Evolutionary conservation across 1,140 invertebrate species (phyloP), one percentile per base, ranked within the genome.

Genomic region (Diabrotica undecimpunctata): DNA sequence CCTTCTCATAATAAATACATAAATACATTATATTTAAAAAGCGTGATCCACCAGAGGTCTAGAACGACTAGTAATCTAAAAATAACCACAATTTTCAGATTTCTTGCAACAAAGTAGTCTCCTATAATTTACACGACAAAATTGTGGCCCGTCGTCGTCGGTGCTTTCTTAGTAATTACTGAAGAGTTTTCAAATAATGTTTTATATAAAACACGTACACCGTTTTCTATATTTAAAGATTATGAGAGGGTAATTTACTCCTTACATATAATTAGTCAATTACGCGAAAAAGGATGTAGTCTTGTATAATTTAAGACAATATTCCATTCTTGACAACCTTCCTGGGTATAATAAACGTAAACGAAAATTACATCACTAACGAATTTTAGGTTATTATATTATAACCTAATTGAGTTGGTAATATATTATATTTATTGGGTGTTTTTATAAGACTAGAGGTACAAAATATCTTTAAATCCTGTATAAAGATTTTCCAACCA

Each of bases 211-310:
- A 37, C 35, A 57, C 36, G 25, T 57, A 57, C n/a, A 8, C 36
- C 25, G 38, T 57, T 57, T 36, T 57, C 55, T 57, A 57, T 57
- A 38, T 57, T 57, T 38, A 57, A 57, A n/a, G 36, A 57, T 57
- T 57, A 57, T 57, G 55, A 57, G 25, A 37, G 55, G 25, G 55
- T 38, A 57, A 57, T 57, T 57, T 57, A 57, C 55, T 57, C 36
- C 38, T 57, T 57, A 38, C 11, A 57, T 39, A 57, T 57, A 57
- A 57, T 57, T 57, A 57, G 55, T 57, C 55, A 57, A 57, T 57
- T 57, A 57, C 36, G 35, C 55, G 12, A 57, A 57, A 37, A 37
- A 57, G 55, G 55, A 57, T 57, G 55, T 57, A 57, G 55, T 57
- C 55, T 57, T 57, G 35, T n/a, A 57, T 57, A 57, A 57, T 57